Conservation (phyloP, 2,888 invertebrate species). For the Leistus spinibarbis region DNA sequence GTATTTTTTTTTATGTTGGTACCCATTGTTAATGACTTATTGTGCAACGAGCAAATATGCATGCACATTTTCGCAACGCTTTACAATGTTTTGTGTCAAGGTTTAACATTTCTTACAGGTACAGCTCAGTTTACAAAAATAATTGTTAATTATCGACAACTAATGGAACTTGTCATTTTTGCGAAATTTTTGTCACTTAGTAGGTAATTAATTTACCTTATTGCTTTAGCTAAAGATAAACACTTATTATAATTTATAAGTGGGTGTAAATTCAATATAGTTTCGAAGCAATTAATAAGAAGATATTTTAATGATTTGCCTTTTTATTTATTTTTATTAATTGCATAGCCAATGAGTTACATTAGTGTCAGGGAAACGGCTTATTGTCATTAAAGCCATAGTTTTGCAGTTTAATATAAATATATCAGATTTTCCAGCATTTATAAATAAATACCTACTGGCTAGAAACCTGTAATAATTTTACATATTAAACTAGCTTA, state of each 20-base stretch:
- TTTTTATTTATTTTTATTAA: too few species aligned
- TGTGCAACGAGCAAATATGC: constrained; percentile 15
- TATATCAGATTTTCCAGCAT: too few species aligned
- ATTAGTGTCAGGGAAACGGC: too few species aligned
- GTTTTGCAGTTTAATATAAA: too few species aligned
- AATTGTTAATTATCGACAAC: not conserved
- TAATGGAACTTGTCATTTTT: not conserved
- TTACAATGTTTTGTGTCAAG: constrained; percentile 17
- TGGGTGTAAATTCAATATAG: not conserved
- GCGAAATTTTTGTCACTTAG: not conserved
- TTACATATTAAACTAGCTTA: too few species aligned
- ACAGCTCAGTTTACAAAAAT: constrained; percentile 15
- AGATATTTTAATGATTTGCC: too few species aligned
- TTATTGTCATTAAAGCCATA: too few species aligned
- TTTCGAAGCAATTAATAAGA: not conserved
- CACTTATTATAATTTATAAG: not conserved
- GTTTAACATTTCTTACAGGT: not conserved
- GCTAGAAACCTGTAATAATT: too few species aligned
- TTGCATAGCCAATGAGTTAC: too few species aligned
- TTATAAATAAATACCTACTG: too few species aligned
- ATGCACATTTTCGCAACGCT: constrained; percentile 19
- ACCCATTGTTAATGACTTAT: not conserved
- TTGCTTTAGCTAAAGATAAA: not conserved
- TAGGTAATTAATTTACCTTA: not conserved
- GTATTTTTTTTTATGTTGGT: not conserved